A percentile compares a stretch with the other conserved stretches of the same genome.
Conservation (phyloP, 1,140 invertebrate genomes). For the Drosophila nannoptera region DNA sequence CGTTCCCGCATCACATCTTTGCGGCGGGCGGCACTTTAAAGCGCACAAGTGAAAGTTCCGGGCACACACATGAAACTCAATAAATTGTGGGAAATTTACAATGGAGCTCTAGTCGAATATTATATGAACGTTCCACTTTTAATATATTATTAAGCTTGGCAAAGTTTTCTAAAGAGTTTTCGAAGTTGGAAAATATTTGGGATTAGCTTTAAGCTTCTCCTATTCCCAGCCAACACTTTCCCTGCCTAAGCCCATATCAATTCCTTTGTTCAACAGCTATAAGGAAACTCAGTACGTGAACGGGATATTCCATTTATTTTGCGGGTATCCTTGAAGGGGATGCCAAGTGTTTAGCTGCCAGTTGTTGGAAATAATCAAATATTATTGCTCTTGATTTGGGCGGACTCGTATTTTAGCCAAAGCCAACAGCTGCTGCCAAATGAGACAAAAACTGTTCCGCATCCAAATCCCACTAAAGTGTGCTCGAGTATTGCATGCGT, state of each 20-base stretch:
- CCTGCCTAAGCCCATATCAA: slow-evolving; percentile 1
- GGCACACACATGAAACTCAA: not conserved
- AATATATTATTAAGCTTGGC: too few relatives aligned
- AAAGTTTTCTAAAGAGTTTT: too few relatives aligned
- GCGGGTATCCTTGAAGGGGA: not conserved
- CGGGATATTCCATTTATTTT: slow-evolving; percentile 16
- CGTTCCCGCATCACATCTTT: slow-evolving; percentile 3
- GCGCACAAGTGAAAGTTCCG: slow-evolving; percentile 22
- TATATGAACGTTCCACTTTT: not conserved
- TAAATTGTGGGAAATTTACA: not conserved
- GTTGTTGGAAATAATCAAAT: slow-evolving; percentile 60
- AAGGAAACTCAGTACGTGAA: slow-evolving; percentile 10
- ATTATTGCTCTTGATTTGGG: slow-evolving; percentile 59
- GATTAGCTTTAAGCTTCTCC: not conserved
- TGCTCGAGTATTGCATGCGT: slow-evolving; percentile 15
- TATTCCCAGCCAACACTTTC: not conserved
- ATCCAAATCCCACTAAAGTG: slow-evolving; percentile 16
- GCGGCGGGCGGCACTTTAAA: slow-evolving; percentile 8
- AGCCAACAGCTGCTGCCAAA: slow-evolving; percentile 52
- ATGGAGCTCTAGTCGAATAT: not conserved
- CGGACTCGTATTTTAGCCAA: slow-evolving; percentile 48
- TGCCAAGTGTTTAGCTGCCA: slow-evolving; percentile 37
- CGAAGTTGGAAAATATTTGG: too few relatives aligned
- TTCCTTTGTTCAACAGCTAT: not conserved
- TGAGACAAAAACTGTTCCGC: slow-evolving; percentile 10